Evolutionary conservation across 2,888 invertebrate species (phyloP).

Genomic region (Chironomus tentans): DNA sequence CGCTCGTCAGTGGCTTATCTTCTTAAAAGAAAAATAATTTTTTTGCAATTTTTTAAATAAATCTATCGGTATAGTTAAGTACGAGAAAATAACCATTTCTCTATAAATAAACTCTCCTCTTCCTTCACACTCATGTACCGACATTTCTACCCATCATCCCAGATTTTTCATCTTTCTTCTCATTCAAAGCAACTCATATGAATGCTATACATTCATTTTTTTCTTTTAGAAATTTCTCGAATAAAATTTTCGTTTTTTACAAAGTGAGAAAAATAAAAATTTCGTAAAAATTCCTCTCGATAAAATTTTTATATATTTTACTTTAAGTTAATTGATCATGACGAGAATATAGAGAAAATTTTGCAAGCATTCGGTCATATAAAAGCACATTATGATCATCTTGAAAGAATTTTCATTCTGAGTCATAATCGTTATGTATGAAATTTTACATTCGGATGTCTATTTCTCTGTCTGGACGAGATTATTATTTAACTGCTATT

Average conservation of each 20-base stretch:
- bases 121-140: conserved; percentile 19
- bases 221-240: background rate
- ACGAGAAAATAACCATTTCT: conserved; percentile 15
- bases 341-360: no score
- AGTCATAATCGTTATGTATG: no score
- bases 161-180: conserved; percentile 9
- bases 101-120: conserved; percentile 22
- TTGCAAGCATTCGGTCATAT: no score
- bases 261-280: background rate
- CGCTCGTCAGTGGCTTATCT: background rate
- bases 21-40: background rate
- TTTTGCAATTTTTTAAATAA: background rate
- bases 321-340: background rate
- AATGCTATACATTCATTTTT: background rate
- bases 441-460: no score
- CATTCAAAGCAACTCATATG: no score
- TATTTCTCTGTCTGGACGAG: no score
- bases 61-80: conserved; percentile 8
- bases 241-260: background rate
- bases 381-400: no score
- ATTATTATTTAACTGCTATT: no score
- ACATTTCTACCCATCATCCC: background rate
- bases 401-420: no score
- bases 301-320: background rate
- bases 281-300: no score